phyloP scores from a whole-genome alignment of 1,140 invertebrate genomes.

The Bathynomus jamesi region DNA sequence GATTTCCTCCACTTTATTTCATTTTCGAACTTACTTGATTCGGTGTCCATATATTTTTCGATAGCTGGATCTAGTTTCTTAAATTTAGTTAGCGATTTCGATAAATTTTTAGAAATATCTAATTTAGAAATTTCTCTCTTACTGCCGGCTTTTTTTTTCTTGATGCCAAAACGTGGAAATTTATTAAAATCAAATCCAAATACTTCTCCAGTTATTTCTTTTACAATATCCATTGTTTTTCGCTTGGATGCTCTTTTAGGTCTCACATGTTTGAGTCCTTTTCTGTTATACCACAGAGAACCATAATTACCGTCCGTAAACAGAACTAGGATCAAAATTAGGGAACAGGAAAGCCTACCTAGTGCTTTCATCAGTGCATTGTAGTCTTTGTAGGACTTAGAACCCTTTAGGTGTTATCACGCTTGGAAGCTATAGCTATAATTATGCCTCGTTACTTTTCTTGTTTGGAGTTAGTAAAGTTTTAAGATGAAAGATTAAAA shows the following conservation, averaged over 20 bases:
- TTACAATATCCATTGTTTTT: background rate
- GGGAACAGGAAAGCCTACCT: background rate
- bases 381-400: too few species aligned
- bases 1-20: background rate
- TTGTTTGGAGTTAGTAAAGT: too few species aligned
- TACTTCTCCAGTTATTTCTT: background rate
- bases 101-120: background rate
- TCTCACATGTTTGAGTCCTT: too few species aligned
- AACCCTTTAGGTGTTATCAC: too few species aligned
- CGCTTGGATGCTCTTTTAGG: background rate
- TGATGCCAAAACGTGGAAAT: background rate
- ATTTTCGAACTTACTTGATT: background rate
- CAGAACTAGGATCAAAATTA: background rate
- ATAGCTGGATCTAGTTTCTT: background rate
- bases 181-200: background rate
- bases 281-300: too few species aligned
- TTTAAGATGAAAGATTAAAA: too few species aligned
- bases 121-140: background rate
- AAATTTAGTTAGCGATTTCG: background rate
- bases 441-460: too few species aligned
- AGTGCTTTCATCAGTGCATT: too few species aligned
- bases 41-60: background rate
- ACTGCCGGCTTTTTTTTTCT: background rate
- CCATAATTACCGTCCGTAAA: too few species aligned
- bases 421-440: too few species aligned